Percentiles rank a stretch among this genome's conserved stretches.
phyloP scores from a whole-genome alignment of 2,113 vertebrate genomes.

The Sitta europaea region DNA sequence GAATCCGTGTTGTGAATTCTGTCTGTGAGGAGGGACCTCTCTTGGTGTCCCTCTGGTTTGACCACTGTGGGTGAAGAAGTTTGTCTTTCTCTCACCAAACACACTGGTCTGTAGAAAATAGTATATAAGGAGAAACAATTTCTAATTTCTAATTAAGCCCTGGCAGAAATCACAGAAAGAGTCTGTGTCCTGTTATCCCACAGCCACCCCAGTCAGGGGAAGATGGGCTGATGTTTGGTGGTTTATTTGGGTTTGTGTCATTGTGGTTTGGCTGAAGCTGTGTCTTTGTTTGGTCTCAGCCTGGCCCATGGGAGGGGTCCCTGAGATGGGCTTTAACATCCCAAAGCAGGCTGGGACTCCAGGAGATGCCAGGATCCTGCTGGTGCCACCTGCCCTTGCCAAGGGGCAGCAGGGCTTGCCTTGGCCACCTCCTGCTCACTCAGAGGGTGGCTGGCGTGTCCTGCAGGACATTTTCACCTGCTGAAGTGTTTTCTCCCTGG shows the following conservation, averaged over 20 bases:
- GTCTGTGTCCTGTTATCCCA: too few species aligned
- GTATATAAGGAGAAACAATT: too few species aligned
- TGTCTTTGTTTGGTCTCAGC: accelerated
- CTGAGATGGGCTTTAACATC: accelerated
- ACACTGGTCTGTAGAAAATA: too few species aligned
- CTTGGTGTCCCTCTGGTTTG: too few species aligned
- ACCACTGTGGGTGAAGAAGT: too few species aligned
- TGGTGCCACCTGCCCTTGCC: background rate
- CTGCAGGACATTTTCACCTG: background rate
- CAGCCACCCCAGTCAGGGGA: too few species aligned
- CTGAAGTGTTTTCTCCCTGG: accelerated
- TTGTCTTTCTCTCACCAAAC: too few species aligned
- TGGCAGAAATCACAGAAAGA: too few species aligned
- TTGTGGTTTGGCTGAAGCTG: background rate
- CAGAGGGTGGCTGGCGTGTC: background rate
- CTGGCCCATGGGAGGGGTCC: background rate
- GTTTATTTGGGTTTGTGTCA: accelerated
- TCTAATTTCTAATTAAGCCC: too few species aligned
- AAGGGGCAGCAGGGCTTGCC: accelerated
- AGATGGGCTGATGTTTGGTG: background rate
- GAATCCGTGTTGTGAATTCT: too few species aligned
- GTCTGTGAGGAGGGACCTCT: too few species aligned
- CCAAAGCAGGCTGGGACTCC: background rate
- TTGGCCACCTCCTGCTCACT: accelerated
- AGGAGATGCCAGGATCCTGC: background rate